phyloP scores from a whole-genome alignment of 2,888 invertebrate species.

The Beris morrisii region DNA sequence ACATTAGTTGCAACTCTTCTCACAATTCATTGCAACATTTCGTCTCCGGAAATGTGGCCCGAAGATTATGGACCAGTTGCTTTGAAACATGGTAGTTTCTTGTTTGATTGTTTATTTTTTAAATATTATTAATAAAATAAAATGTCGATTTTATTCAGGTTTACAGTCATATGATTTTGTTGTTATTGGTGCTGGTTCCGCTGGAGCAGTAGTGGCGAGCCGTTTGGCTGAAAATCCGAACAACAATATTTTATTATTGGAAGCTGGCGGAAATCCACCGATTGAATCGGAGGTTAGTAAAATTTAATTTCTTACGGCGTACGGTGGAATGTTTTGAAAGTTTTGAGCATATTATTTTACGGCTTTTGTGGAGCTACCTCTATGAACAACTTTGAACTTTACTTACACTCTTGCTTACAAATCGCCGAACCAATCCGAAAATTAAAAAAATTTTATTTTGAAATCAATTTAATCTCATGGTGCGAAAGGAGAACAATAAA shows the following conservation, averaged over 20 bases:
- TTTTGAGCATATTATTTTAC: too few species aligned
- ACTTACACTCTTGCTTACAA: too few species aligned
- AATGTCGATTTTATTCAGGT: conserved; percentile 45
- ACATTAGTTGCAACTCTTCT: conserved; percentile 63
- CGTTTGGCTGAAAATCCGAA: conserved; percentile 55
- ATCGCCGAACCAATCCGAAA: too few species aligned
- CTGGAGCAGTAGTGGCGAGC: conserved; percentile 62
- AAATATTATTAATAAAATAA: conserved; percentile 33
- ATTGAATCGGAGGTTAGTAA: conserved; percentile 55
- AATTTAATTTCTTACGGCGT: background rate
- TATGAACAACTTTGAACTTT: too few species aligned
- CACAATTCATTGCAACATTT: conserved; percentile 62
- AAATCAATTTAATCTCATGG: too few species aligned
- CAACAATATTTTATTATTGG: conserved; percentile 58
- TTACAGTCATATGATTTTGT: conserved; percentile 79
- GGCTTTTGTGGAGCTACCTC: too few species aligned
- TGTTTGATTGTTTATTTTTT: background rate
- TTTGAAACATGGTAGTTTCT: background rate
- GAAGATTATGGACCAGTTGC: conserved; percentile 52
- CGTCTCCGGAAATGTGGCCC: conserved; percentile 61
- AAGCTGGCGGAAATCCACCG: conserved; percentile 59
- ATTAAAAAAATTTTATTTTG: too few species aligned
- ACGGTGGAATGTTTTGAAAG: too few species aligned
- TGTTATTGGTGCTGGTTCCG: conserved; percentile 82
- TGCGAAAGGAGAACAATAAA: too few species aligned